These are phyloP conservation scores for Drosophila ogumai DNA, from an alignment of 1,140 invertebrate species.

Conservation along the genomic window DNA sequence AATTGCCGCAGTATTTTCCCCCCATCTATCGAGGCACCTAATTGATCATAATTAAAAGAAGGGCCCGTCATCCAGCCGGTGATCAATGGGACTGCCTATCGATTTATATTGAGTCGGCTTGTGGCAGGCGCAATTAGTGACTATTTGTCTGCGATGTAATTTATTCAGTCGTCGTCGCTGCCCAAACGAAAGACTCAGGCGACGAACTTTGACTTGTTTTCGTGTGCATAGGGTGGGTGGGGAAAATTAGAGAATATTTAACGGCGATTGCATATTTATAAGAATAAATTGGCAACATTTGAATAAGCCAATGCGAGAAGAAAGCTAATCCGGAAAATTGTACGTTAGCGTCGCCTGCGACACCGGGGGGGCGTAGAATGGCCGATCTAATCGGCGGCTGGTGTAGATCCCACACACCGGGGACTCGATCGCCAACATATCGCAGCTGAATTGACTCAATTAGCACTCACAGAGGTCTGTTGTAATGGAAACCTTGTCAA, in stretches of 20 bases:
- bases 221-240: slow-evolving; percentile 10
- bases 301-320: slow-evolving; percentile 32
- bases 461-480: slow-evolving; percentile 25
- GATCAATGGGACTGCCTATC: slow-evolving; percentile 21
- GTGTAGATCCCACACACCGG: slow-evolving; percentile 14
- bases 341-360: slow-evolving; percentile 12
- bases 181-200: slow-evolving; percentile 63
- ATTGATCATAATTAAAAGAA: slow-evolving; percentile 36
- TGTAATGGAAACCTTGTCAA: slow-evolving; percentile 28
- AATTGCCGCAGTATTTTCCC: slow-evolving; percentile 26
- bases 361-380: slow-evolving; percentile 12
- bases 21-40: background rate
- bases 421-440: slow-evolving; percentile 6
- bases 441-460: slow-evolving; percentile 27
- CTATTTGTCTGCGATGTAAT: slow-evolving; percentile 27
- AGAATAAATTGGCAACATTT: slow-evolving; percentile 29
- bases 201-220: slow-evolving; percentile 65
- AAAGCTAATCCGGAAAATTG: slow-evolving; percentile 27
- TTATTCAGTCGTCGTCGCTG: slow-evolving; percentile 28
- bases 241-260: background rate
- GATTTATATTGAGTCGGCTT: slow-evolving; percentile 19
- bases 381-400: slow-evolving; percentile 11
- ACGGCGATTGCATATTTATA: slow-evolving; percentile 45
- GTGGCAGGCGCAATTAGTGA: slow-evolving; percentile 39
- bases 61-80: slow-evolving; percentile 12